These are phyloP conservation scores for Abscondita cerata DNA, from an alignment of 2,888 invertebrate species.

Conservation along the genomic window DNA sequence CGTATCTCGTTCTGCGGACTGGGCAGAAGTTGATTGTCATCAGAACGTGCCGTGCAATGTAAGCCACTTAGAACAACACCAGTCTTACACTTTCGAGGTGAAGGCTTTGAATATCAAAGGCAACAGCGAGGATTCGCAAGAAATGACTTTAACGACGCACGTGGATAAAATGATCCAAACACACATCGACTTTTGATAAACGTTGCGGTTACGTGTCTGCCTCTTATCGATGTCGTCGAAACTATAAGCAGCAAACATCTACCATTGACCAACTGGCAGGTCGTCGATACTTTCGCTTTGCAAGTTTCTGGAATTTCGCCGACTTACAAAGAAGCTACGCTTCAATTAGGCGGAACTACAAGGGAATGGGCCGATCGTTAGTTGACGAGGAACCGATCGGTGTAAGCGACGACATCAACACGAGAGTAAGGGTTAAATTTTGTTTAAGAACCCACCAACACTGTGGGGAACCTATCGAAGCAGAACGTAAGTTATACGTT, in stretches of 20 bases:
- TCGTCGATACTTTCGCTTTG: constrained; percentile 75
- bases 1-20: constrained; percentile 68
- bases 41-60: constrained; percentile 89
- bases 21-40: constrained; percentile 87
- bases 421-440: constrained; percentile 78
- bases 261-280: constrained; percentile 69
- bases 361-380: constrained; percentile 61
- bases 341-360: constrained; percentile 65
- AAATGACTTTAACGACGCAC: constrained; percentile 80
- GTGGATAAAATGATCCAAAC: constrained; percentile 84
- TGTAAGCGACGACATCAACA: constrained; percentile 67
- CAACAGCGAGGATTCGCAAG: constrained; percentile 85
- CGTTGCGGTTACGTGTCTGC: constrained; percentile 79
- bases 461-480: constrained; percentile 84
- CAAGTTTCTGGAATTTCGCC: constrained; percentile 74
- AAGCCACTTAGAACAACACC: constrained; percentile 84
- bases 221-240: constrained; percentile 79
- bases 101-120: constrained; percentile 90
- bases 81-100: constrained; percentile 86
- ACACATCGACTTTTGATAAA: constrained; percentile 79
- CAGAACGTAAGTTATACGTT: constrained; percentile 78
- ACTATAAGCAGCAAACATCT: constrained; percentile 67
- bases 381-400: constrained; percentile 65
- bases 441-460: constrained; percentile 81
- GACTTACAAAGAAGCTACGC: constrained; percentile 73